Percentiles rank a stretch among this genome's conserved stretches.
Conservation (phyloP, 2,113 vertebrate genomes). For the Saimiri boliviensis region DNA sequence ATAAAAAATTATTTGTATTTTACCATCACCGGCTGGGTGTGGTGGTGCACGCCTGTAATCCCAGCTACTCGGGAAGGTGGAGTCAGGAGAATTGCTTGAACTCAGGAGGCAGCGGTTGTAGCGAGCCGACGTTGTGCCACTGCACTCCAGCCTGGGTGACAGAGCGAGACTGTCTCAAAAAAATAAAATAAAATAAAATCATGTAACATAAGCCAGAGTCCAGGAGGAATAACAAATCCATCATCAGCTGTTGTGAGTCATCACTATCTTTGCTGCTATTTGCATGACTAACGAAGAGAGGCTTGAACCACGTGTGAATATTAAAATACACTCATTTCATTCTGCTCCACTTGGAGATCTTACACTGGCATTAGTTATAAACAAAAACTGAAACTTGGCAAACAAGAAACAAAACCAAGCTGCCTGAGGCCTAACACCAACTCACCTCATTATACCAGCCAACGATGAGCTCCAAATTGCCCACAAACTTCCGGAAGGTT, state of each 20-base stretch:
- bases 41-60: too few relatives aligned
- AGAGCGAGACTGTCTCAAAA: not conserved
- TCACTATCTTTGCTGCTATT: not conserved
- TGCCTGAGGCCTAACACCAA: rapidly evolving
- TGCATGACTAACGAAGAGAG: rapidly evolving
- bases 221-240: rapidly evolving
- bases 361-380: not conserved
- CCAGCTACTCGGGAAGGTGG: too few relatives aligned
- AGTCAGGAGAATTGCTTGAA: too few relatives aligned
- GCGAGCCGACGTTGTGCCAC: too few relatives aligned
- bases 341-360: not conserved
- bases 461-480: constrained; percentile 84
- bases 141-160: not conserved
- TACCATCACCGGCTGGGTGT: too few relatives aligned
- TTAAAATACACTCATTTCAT: rapidly evolving
- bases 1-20: too few relatives aligned
- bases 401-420: rapidly evolving
- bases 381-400: rapidly evolving
- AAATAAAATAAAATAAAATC: not conserved
- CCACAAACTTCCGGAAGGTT: constrained; percentile 84
- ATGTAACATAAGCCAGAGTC: rapidly evolving
- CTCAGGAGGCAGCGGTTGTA: too few relatives aligned
- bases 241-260: rapidly evolving
- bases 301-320: rapidly evolving
- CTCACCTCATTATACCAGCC: constrained; percentile 89